phyloP scores from a whole-genome alignment of 2,113 vertebrate genomes.

The Aptenodytes forsteri region DNA sequence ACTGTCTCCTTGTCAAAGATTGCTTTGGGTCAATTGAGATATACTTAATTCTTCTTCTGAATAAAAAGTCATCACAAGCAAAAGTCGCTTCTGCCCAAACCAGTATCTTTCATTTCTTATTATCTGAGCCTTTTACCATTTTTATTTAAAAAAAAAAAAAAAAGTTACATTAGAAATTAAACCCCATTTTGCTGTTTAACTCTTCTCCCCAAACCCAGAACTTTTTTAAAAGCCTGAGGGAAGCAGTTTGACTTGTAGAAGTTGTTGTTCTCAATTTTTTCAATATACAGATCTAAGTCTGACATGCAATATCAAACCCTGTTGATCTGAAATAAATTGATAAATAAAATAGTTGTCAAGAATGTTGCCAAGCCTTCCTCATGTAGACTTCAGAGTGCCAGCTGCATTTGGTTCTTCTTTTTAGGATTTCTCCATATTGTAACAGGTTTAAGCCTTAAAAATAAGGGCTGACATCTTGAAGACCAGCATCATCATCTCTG shows the following conservation, averaged over 20 bases:
- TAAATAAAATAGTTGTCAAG: conserved; percentile 57
- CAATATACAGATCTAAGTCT: neutral
- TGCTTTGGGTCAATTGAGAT: neutral
- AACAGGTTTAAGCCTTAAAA: neutral
- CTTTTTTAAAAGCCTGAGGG: neutral
- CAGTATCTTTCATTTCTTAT: neutral
- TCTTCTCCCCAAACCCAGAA: neutral
- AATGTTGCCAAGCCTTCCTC: conserved; percentile 12
- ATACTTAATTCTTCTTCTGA: neutral
- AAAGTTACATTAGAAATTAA: neutral
- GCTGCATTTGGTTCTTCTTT: conserved; percentile 13
- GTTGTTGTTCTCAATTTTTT: neutral
- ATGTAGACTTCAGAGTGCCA: neutral
- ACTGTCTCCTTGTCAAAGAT: neutral
- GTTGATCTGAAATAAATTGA: conserved; percentile 28
- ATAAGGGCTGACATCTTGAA: neutral
- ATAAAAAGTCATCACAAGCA: neutral
- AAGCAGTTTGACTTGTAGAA: neutral
- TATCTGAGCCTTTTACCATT: neutral
- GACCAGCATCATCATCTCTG: neutral
- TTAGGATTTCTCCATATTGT: neutral
- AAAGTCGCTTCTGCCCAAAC: neutral
- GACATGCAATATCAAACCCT: neutral
- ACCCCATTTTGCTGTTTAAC: neutral
- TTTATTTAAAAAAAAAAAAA: neutral